A percentile compares a stretch with the other conserved stretches of the same genome.
These are phyloP conservation scores for Chauna torquata DNA, from an alignment of 2,113 vertebrate genomes.

Conservation along the genomic window DNA sequence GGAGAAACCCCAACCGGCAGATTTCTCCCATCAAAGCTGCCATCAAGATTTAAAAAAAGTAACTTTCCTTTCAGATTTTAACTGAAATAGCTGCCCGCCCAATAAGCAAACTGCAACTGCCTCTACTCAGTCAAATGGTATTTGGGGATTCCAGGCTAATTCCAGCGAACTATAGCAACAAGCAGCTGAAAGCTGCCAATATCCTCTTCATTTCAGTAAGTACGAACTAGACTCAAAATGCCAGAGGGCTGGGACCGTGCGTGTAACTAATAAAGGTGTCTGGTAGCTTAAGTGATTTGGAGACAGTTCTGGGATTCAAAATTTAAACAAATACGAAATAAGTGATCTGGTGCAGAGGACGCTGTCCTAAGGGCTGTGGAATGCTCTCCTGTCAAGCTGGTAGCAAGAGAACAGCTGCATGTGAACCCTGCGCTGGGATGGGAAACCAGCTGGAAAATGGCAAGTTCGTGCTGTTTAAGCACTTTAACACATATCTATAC, in stretches of 20 bases:
- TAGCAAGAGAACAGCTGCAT: background rate
- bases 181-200: background rate
- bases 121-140: background rate
- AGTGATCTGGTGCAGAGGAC: background rate
- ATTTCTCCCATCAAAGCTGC: background rate
- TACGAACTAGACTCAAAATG: background rate
- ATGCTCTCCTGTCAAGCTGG: background rate
- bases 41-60: background rate
- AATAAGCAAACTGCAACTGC: background rate
- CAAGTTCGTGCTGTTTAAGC: background rate
- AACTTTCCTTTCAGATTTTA: background rate
- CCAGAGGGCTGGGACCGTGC: background rate
- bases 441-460: background rate
- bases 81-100: background rate
- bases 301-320: background rate
- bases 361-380: background rate
- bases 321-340: background rate
- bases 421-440: background rate
- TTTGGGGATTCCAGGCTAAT: constrained; percentile 23
- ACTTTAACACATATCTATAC: background rate
- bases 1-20: background rate
- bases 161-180: background rate
- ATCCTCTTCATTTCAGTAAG: background rate
- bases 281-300: background rate
- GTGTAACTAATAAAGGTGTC: background rate